Evolutionary conservation across 92 coral and sea anemone species (phyloP), one percentile per base, ranked within the genome.

Genomic region (Epizoanthus stellaris): DNA sequence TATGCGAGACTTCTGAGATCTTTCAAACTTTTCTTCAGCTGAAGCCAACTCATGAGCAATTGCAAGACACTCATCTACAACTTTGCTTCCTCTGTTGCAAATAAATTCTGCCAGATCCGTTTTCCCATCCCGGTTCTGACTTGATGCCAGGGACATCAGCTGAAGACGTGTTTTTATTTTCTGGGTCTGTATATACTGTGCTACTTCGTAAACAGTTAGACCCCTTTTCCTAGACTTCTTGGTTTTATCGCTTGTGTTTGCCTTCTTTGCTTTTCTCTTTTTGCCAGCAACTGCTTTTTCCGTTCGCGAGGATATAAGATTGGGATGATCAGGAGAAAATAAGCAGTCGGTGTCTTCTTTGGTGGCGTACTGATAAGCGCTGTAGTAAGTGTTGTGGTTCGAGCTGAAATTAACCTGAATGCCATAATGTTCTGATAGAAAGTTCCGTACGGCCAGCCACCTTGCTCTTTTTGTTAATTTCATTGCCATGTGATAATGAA

Each of bases 41-140:
- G 59, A 63, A 45, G 36, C n/a, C 39, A 83, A 83, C 36, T 83
- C 87, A 20, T 83, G 69, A 15, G 87, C 87, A 15, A 83, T 67
- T 6, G 69, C 5, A n/a, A 62, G 36, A 25, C 67, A 62, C 20
- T 83, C 80, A 70, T 83, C 87, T 15, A 83, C 80, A 19, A 19
- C 86, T 20, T 38, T 83, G 6, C 53, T 67, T 25, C 80, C 87
- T 52, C 25, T 83, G 30, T 83, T 70, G 5, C 62, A 58, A 9
- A 81, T 81, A 40, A 81, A 81, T 42, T 81, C 76, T 38, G 85
- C 85, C 36, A 83, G 58, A 54, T 39, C 69, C 2, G 39, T 52
- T 40, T 83, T 58, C 25, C 80, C 87, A 13, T 83, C 67, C 43
- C 87, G 80, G 17, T 83, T 83, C 40, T 83, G 87, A 13, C 42